These are phyloP conservation scores for Epinotia brunnichana DNA, from an alignment of 2,888 invertebrate genomes.

Conservation along the genomic window DNA sequence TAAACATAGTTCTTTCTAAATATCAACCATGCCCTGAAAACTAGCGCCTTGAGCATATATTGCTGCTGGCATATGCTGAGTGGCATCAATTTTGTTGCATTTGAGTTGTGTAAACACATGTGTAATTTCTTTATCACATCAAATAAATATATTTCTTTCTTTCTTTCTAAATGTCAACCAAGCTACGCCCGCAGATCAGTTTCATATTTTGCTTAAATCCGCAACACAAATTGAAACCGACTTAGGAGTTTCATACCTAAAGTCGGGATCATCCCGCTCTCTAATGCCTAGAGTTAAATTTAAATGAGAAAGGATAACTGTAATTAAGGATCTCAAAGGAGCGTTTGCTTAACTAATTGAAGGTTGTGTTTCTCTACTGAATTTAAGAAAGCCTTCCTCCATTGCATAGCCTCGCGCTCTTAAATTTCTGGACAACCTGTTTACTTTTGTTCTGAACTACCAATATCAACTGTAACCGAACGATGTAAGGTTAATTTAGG, in stretches of 20 bases:
- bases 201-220: background rate
- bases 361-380: constrained; percentile 61
- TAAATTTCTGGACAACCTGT: background rate
- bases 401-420: background rate
- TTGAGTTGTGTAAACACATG: too few relatives aligned
- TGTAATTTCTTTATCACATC: too few relatives aligned
- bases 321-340: constrained; percentile 66
- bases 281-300: constrained; percentile 55
- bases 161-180: too few relatives aligned
- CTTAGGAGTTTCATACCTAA: constrained; percentile 17
- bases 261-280: constrained; percentile 23
- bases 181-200: too few relatives aligned
- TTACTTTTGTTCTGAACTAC: background rate
- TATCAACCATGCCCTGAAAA: too few relatives aligned
- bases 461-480: background rate
- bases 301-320: constrained; percentile 63
- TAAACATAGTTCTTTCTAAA: too few relatives aligned
- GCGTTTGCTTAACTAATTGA: constrained; percentile 69
- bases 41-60: too few relatives aligned
- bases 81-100: too few relatives aligned
- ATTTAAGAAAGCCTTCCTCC: constrained; percentile 52
- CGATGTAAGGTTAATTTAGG: background rate
- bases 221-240: constrained; percentile 19
- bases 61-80: too few relatives aligned
- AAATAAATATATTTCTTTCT: too few relatives aligned